These are phyloP conservation scores for Virgularia gustaviana DNA, from an alignment of 92 coral and sea anemone genomes.

Conservation along the genomic window DNA sequence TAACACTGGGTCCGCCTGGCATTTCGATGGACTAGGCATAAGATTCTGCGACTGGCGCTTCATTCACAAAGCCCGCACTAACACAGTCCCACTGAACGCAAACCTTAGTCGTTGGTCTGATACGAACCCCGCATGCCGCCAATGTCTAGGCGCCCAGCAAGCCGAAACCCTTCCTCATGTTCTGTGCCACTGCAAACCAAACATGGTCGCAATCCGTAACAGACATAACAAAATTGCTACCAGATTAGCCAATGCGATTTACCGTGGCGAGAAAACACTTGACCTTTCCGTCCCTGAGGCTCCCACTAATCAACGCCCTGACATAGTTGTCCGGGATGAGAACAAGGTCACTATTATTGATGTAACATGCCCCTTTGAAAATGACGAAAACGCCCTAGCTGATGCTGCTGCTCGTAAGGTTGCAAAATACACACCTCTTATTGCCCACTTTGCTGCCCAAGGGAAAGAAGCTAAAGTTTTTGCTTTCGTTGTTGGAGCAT, in stretches of 20 bases:
- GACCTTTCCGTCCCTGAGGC: background rate
- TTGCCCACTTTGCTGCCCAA: background rate
- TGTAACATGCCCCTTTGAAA: conserved; percentile 15
- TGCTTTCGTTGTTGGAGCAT: background rate
- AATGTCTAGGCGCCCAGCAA: background rate
- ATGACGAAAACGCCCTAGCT: background rate
- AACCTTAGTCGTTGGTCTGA: conserved; percentile 23
- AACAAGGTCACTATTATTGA: background rate
- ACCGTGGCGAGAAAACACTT: background rate
- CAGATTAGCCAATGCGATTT: conserved; percentile 5
- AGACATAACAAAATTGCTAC: background rate
- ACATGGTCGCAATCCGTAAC: conserved; percentile 13
- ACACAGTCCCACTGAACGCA: conserved; percentile 37
- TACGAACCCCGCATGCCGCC: background rate
- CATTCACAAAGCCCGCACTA: conserved; percentile 48
- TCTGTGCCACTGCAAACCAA: conserved; percentile 29
- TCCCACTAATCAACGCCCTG: background rate
- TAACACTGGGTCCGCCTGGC: conserved; percentile 4
- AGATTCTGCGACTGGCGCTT: conserved; percentile 37
- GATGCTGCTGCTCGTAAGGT: conserved; percentile 3
- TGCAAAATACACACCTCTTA: background rate
- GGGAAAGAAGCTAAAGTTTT: background rate
- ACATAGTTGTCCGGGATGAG: background rate
- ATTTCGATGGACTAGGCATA: conserved; percentile 6
- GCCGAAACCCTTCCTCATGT: conserved; percentile 35